Conservation (phyloP, 1,140 invertebrate species). For the Micrasema minimum region DNA sequence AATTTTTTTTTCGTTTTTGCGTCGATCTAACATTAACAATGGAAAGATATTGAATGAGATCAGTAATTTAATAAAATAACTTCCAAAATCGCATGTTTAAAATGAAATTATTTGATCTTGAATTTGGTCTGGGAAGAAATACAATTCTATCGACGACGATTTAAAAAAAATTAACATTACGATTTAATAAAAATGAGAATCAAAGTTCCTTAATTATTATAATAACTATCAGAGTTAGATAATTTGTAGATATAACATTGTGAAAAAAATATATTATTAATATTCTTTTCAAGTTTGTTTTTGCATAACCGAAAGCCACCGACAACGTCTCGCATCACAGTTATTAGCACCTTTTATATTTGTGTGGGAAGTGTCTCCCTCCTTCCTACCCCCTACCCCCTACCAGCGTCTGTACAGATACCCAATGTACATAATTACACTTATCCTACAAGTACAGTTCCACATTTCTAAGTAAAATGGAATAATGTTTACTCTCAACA, state of each 20-base stretch:
- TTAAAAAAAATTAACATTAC: no score
- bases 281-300: slow-evolving; percentile 12
- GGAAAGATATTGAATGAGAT: no score
- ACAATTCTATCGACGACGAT: no score
- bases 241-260: slow-evolving; percentile 23
- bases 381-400: background rate
- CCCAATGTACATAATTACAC: no score
- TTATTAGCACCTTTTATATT: slow-evolving; percentile 48
- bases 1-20: no score
- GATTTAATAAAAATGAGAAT: slow-evolving; percentile 32
- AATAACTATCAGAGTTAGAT: slow-evolving; percentile 20
- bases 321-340: slow-evolving; percentile 44
- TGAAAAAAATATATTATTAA: slow-evolving; percentile 30
- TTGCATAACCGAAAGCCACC: slow-evolving; percentile 22
- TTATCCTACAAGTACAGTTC: slow-evolving; percentile 1
- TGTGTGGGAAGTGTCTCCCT: slow-evolving; percentile 8
- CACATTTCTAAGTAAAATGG: slow-evolving; percentile 2
- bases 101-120: no score
- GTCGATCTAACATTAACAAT: no score
- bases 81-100: no score
- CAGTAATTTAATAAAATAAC: no score
- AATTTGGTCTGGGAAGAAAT: no score
- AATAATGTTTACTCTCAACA: slow-evolving; percentile 22
- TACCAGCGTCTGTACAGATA: no score
- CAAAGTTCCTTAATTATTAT: slow-evolving; percentile 23